Evolutionary conservation across 2,888 invertebrate species (phyloP).

Genomic region (Metellina segmentata): DNA sequence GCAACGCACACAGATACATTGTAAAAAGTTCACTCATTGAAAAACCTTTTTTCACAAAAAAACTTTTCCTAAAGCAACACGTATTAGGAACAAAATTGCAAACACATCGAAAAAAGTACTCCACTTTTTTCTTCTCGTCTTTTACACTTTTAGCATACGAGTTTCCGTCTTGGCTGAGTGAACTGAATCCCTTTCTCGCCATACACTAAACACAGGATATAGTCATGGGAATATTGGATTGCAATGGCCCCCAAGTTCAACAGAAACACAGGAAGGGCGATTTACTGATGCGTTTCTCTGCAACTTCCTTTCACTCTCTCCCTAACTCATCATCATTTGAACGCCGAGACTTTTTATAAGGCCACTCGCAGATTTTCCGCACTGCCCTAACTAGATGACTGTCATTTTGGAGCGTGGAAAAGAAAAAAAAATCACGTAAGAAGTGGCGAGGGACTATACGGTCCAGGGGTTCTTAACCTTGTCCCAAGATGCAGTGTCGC

Average conservation of each 20-base stretch:
- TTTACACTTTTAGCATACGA: not conserved
- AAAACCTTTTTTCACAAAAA: too few species aligned
- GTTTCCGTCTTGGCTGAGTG: conserved; percentile 60
- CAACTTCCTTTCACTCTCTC: conserved; percentile 25
- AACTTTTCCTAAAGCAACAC: not conserved
- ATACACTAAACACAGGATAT: conserved; percentile 54
- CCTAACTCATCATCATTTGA: conserved; percentile 38
- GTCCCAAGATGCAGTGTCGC: too few species aligned
- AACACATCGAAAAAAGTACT: not conserved
- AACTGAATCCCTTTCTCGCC: conserved; percentile 13
- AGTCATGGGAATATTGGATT: not conserved
- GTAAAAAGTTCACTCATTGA: too few species aligned
- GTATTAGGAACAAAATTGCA: not conserved
- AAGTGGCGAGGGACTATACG: not conserved
- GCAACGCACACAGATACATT: too few species aligned
- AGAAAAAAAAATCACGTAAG: not conserved
- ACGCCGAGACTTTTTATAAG: not conserved
- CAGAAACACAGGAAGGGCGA: conserved; percentile 58
- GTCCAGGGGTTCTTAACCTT: conserved; percentile 17
- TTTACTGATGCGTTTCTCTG: conserved; percentile 72
- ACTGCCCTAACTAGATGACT: conserved; percentile 16
- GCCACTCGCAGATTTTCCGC: conserved; percentile 33
- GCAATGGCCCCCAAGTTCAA: conserved; percentile 27
- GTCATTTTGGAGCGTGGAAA: conserved; percentile 5
- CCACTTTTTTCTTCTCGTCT: not conserved